A percentile compares a stretch with the other conserved stretches of the same genome.
Evolutionary conservation across 2,797 vertebrate genomes (phyloP).

Genomic region (Fundulus diaphanus): DNA sequence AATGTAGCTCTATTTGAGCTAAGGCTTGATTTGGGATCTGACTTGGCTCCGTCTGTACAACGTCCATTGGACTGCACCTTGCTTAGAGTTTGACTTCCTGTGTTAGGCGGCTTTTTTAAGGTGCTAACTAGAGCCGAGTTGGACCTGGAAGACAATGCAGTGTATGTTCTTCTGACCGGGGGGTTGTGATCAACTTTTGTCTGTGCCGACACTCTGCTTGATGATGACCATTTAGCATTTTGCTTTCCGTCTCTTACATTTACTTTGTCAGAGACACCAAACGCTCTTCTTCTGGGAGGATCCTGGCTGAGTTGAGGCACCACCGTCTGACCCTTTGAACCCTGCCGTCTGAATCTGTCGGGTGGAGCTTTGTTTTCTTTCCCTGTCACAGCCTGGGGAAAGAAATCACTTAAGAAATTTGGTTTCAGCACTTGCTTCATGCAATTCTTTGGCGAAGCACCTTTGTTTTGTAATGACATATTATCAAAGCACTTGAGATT

Average conservation of each 20-base stretch:
- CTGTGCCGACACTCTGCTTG: not conserved
- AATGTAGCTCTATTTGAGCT: not conserved
- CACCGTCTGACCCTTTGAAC: slow-evolving; percentile 12
- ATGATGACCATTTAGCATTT: not conserved
- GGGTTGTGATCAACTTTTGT: not conserved
- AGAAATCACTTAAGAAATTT: not conserved
- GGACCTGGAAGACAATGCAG: not conserved
- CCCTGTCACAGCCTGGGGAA: slow-evolving; percentile 47
- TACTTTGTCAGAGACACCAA: slow-evolving; percentile 9
- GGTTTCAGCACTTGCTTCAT: not conserved
- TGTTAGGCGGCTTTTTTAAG: slow-evolving; percentile 13
- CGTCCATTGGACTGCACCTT: slow-evolving; percentile 12
- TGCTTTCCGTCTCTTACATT: slow-evolving; percentile 10
- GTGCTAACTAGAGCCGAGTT: not conserved
- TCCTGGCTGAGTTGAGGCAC: slow-evolving; percentile 2
- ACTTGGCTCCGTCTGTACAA: not conserved
- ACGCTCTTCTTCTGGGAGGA: slow-evolving; percentile 4
- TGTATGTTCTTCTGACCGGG: slow-evolving; percentile 8
- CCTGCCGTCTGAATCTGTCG: not conserved
- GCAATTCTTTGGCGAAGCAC: not conserved
- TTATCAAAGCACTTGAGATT: not conserved
- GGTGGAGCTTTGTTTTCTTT: slow-evolving; percentile 73
- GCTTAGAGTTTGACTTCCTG: not conserved
- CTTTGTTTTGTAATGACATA: not conserved
- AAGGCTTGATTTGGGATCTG: slow-evolving; percentile 1